These are phyloP conservation scores for Parambassis ranga DNA, from an alignment of 2,797 vertebrate genomes.

Conservation along the genomic window DNA sequence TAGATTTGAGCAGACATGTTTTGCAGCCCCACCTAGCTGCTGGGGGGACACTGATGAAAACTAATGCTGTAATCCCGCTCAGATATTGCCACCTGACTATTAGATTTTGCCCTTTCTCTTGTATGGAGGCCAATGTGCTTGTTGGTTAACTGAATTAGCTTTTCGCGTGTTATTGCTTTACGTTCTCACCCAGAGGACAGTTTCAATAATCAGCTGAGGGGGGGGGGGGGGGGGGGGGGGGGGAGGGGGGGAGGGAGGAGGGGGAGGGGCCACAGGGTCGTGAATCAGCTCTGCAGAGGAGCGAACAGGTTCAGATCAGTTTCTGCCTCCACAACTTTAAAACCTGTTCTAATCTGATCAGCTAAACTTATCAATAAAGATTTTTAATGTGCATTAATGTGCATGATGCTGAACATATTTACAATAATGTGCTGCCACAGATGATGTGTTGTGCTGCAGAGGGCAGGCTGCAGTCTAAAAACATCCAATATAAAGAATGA, in stretches of 20 bases:
- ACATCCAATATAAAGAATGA: no score
- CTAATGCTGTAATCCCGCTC: conserved; percentile 81
- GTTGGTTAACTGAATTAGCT: conserved; percentile 78
- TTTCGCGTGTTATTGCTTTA: conserved; percentile 77
- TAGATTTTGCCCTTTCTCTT: conserved; percentile 79
- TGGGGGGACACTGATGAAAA: conserved; percentile 83
- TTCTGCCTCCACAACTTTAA: neutral
- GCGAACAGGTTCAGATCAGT: neutral
- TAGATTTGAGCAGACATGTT: conserved; percentile 65
- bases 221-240: neutral
- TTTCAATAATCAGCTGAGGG: conserved; percentile 69
- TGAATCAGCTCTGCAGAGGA: conserved; percentile 11
- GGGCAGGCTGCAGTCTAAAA: no score
- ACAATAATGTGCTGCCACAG: no score
- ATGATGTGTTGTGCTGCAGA: no score
- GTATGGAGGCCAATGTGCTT: conserved; percentile 73
- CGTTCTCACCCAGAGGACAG: conserved; percentile 76
- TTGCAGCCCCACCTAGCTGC: conserved; percentile 65
- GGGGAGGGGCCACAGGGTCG: conserved; percentile 6
- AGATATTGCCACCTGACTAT: conserved; percentile 82
- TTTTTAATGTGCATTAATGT: no score
- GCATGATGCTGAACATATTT: no score
- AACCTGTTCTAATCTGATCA: no score
- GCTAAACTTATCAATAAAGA: no score
- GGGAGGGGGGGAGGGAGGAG: neutral